Evolutionary conservation across 2,888 invertebrate species (phyloP).

Genomic region (Ptychoptera albimana): DNA sequence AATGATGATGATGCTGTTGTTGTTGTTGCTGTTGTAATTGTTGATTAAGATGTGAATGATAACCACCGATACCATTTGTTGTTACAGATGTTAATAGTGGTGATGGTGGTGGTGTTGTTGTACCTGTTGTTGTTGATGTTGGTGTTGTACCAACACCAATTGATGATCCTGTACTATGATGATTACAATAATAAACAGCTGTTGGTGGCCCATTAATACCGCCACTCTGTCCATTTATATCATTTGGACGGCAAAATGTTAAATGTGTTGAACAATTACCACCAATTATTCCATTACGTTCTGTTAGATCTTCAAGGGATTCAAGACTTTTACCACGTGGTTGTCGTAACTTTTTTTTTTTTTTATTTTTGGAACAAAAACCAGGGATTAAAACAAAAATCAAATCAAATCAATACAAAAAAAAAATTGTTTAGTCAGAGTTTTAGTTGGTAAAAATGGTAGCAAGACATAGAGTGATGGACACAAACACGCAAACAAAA

Average conservation of each 20-base stretch:
- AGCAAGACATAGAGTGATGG: too few species aligned
- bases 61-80: constrained; percentile 22
- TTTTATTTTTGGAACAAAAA: too few species aligned
- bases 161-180: constrained; percentile 4
- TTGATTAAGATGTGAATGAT: constrained; percentile 28
- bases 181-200: not conserved
- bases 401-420: too few species aligned
- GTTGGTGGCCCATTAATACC: not conserved
- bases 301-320: constrained; percentile 64
- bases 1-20: constrained; percentile 28
- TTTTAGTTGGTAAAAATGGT: too few species aligned
- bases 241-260: constrained; percentile 23
- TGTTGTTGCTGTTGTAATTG: constrained; percentile 35
- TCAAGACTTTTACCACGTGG: constrained; percentile 75
- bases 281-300: constrained; percentile 26
- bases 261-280: constrained; percentile 27
- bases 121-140: constrained; percentile 14
- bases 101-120: constrained; percentile 12
- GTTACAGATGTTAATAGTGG: not conserved
- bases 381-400: too few species aligned
- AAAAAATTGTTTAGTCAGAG: too few species aligned
- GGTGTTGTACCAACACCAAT: constrained; percentile 8
- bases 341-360: constrained; percentile 48
- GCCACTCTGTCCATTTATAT: not conserved
- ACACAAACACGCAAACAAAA: too few species aligned